Conservation (phyloP, 2,888 invertebrate genomes). For the Acrocera orbiculus region DNA sequence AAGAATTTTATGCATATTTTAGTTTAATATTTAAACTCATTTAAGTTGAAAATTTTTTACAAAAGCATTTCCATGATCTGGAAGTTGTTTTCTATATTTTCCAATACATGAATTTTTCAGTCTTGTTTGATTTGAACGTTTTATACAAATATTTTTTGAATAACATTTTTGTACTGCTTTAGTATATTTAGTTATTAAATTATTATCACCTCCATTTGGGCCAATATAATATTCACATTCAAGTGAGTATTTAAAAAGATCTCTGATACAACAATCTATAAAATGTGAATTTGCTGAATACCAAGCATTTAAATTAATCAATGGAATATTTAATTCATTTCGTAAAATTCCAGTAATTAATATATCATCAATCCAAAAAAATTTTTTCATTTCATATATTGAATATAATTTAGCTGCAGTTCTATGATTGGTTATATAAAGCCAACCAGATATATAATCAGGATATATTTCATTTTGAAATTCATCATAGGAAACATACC, state of each 20-base stretch:
- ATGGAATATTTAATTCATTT: conserved; percentile 36
- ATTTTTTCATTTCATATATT: conserved; percentile 37
- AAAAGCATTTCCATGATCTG: conserved; percentile 24
- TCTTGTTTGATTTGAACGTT: conserved; percentile 32
- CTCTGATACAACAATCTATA: conserved; percentile 54
- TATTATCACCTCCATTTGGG: conserved; percentile 59
- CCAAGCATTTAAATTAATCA: conserved; percentile 39
- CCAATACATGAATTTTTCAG: conserved; percentile 43
- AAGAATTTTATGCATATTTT: too few species aligned
- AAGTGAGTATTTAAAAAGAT: conserved; percentile 37
- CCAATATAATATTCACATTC: conserved; percentile 54
- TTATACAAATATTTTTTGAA: conserved; percentile 35
- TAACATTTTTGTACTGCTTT: conserved; percentile 42
- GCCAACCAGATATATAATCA: conserved; percentile 66
- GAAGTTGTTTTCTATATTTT: conserved; percentile 23
- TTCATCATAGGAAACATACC: conserved; percentile 57
- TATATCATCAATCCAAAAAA: conserved; percentile 88
- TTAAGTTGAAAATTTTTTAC: conserved; percentile 19
- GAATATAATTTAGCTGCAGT: conserved; percentile 40
- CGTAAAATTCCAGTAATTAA: conserved; percentile 66
- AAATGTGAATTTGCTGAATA: conserved; percentile 56
- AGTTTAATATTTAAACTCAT: conserved; percentile 10
- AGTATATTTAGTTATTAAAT: conserved; percentile 47
- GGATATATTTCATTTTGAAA: conserved; percentile 46
- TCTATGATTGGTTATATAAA: conserved; percentile 55